Percentiles rank a stretch among this genome's conserved stretches.
These are phyloP conservation scores for Caradrina kadenii DNA, from an alignment of 2,888 invertebrate genomes.

Conservation along the genomic window DNA sequence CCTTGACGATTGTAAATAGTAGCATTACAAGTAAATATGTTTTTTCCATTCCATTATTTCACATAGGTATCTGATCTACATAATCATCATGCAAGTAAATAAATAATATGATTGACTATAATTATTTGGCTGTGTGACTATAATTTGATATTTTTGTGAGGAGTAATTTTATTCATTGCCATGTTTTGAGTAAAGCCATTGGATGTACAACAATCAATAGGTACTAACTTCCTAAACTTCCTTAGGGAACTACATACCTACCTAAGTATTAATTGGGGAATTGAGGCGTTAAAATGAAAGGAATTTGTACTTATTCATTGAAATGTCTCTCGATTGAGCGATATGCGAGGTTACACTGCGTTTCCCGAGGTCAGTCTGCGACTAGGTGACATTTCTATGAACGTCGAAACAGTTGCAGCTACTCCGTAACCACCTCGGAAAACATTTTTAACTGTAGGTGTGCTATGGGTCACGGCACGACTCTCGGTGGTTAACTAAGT, in stretches of 20 bases:
- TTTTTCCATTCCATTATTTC: slow-evolving; percentile 20
- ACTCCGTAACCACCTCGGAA: slow-evolving; percentile 2
- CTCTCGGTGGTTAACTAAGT: slow-evolving; percentile 1
- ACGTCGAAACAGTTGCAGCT: slow-evolving; percentile 4
- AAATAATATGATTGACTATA: slow-evolving; percentile 1
- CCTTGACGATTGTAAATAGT: slow-evolving; percentile 25
- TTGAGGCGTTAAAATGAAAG: neutral
- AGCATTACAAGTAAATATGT: neutral
- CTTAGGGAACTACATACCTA: no score
- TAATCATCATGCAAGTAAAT: neutral
- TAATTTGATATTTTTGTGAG: neutral
- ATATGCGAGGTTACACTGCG: slow-evolving; percentile 35
- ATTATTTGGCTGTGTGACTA: neutral
- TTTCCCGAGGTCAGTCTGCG: slow-evolving; percentile 28
- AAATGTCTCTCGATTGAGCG: slow-evolving; percentile 42
- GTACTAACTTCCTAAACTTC: no score
- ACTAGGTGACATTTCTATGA: slow-evolving; percentile 33
- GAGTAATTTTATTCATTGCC: no score
- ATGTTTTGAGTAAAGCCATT: neutral
- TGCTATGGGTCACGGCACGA: slow-evolving; percentile 2
- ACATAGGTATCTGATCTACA: neutral
- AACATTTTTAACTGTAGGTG: slow-evolving; percentile 15
- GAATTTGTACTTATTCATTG: neutral
- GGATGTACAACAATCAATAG: no score
- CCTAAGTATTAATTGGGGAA: neutral